Evolutionary conservation across 1,140 invertebrate genomes (phyloP), one percentile per base, ranked within the genome.

Genomic region (Halesus radiatus): DNA sequence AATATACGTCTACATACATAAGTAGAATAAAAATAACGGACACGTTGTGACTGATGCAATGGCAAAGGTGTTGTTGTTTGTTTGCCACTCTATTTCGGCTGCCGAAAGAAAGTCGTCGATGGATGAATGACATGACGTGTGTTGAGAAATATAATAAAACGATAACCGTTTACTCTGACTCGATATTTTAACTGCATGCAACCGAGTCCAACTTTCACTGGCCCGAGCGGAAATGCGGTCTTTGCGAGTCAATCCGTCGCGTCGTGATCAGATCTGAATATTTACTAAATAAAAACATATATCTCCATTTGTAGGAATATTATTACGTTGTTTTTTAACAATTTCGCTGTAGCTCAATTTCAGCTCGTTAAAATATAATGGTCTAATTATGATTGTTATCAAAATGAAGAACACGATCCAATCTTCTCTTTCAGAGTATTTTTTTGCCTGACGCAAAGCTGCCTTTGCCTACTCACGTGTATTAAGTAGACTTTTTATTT

Each of bases 121-220:
- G n/a, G 62, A 66, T 66, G 23, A 66, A 66, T 66, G 62, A 66
- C 62, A 66, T 66, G 62, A 66, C 62, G 32, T 66, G 62, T 66
- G 62, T 66, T n/a, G 16, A 18, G 62, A 66, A 66, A 66, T 32
- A 45, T 45, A 66, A 66, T 66, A 4, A 13, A 66, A 26, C 29
- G 26, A 66, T 66, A 8, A 13, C 26, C 60, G 23, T 26, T 66
- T 26, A 66, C 62, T 66, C 29, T 29, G 62, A 32, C 37, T 45
- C 13, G 37, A 26, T 66, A 66, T 66, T 66, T 66, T 15, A 66
- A 29, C 29, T 66, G 23, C 26, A 66, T n/a, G n/a, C n/a, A n/a
- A n/a, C n/a, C n/a, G 15, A 66, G 7, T 22, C 5, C 3, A 3
- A 66, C 62, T 66, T 66, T 66, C 62, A 66, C 62, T 37, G 22